Percentiles rank a stretch among this genome's conserved stretches.
These are phyloP conservation scores for Spea bombifrons DNA, from an alignment of 2,113 vertebrate genomes.

Conservation along the genomic window DNA sequence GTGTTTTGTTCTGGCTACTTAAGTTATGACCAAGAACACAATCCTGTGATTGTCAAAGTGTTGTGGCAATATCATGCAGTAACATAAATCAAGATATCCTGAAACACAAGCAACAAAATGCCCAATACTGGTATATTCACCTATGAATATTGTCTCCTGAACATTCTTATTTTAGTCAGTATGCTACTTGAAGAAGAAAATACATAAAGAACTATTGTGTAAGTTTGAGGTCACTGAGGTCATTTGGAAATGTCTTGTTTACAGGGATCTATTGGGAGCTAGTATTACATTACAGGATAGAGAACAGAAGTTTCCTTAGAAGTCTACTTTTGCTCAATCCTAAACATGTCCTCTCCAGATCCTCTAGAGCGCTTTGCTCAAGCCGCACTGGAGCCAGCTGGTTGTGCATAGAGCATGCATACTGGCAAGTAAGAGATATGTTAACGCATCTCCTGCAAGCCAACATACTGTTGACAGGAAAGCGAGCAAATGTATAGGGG, in stretches of 20 bases:
- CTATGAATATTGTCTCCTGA: neutral
- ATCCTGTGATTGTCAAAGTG: conserved; percentile 8
- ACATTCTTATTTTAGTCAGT: conserved; percentile 19
- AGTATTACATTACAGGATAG: neutral
- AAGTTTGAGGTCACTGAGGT: neutral
- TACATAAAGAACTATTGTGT: conserved; percentile 3
- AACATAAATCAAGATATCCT: conserved; percentile 19
- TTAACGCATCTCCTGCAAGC: too few species aligned
- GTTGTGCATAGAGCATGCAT: too few species aligned
- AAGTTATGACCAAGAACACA: neutral
- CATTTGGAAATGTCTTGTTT: conserved; percentile 20
- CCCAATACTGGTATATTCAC: conserved; percentile 3
- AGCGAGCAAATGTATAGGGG: too few species aligned
- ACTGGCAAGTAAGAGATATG: too few species aligned
- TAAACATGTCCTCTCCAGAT: neutral
- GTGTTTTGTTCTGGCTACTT: conserved; percentile 16
- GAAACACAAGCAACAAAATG: neutral
- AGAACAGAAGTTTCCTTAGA: conserved; percentile 7
- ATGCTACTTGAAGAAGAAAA: neutral
- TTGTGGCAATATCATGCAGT: conserved; percentile 4
- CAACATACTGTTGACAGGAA: too few species aligned
- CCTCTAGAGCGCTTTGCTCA: too few species aligned
- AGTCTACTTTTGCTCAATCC: neutral
- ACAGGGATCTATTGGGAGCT: neutral
- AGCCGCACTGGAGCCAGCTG: too few species aligned